phyloP scores from a whole-genome alignment of 2,113 vertebrate genomes.

The Gulo gulo region DNA sequence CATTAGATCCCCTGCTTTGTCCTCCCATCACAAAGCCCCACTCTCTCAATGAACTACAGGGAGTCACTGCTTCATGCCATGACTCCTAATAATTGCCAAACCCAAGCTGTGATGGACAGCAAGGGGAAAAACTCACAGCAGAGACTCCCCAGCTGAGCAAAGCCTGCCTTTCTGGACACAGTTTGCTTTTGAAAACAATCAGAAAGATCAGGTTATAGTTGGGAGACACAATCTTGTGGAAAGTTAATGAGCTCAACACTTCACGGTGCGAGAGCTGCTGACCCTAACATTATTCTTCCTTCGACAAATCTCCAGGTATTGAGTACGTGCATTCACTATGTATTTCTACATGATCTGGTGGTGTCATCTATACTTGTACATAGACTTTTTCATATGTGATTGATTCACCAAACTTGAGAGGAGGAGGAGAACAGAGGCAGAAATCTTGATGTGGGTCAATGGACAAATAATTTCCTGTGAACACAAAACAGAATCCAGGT shows the following conservation, averaged over 20 bases:
- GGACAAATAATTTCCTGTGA: not conserved
- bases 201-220: not conserved
- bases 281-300: not conserved
- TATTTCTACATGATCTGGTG: not conserved
- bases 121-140: not conserved
- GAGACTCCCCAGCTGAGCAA: conserved; percentile 20
- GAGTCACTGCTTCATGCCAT: not conserved
- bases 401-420: not conserved
- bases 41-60: not conserved
- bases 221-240: not conserved
- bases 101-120: not conserved
- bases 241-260: not conserved
- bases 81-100: not conserved
- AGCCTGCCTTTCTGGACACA: not conserved
- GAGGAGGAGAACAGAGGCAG: not conserved
- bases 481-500: not conserved
- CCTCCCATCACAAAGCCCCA: not conserved
- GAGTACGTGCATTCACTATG: not conserved
- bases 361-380: not conserved
- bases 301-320: not conserved
- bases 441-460: not conserved
- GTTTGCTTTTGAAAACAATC: not conserved
- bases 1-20: not conserved
- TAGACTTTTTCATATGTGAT: not conserved
- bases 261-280: not conserved